Evolutionary conservation across 2,888 invertebrate species (phyloP).

Genomic region (Xanthorhoe designata): DNA sequence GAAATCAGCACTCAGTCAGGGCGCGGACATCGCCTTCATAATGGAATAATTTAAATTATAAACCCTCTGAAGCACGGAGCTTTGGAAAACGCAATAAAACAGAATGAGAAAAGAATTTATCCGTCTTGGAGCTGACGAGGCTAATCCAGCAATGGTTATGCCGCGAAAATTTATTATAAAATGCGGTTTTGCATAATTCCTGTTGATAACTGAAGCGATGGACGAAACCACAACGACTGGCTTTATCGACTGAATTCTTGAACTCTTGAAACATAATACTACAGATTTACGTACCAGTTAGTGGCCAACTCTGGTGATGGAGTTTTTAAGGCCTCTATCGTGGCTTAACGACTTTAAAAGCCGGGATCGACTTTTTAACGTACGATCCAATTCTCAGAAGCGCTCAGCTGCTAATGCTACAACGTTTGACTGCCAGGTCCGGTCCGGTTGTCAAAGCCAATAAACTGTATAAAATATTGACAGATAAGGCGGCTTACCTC

Average conservation of each 20-base stretch:
- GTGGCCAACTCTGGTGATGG: no score
- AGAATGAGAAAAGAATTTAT: conserved; percentile 65
- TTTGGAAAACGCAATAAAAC: conserved; percentile 68
- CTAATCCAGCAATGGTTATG: conserved; percentile 63
- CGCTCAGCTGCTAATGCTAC: no score
- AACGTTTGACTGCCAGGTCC: no score
- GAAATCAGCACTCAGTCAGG: conserved; percentile 39
- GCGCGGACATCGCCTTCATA: conserved; percentile 54
- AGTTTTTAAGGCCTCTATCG: no score
- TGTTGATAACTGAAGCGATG: conserved; percentile 54
- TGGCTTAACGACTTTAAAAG: no score
- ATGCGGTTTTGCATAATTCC: conserved; percentile 65
- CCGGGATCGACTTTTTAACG: no score
- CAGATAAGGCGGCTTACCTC: no score
- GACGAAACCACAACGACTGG: conserved; percentile 16
- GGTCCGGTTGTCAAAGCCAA: no score
- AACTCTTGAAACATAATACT: not conserved
- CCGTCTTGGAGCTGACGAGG: conserved; percentile 62
- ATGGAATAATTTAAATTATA: conserved; percentile 75
- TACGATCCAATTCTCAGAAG: no score
- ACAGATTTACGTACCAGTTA: not conserved
- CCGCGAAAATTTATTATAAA: conserved; percentile 68
- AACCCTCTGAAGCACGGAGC: conserved; percentile 61
- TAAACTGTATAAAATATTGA: no score
- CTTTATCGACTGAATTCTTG: not conserved